A percentile compares a stretch with the other conserved stretches of the same genome.
These are phyloP conservation scores for Hyaena hyaena DNA, from an alignment of 2,113 vertebrate species.

Conservation along the genomic window DNA sequence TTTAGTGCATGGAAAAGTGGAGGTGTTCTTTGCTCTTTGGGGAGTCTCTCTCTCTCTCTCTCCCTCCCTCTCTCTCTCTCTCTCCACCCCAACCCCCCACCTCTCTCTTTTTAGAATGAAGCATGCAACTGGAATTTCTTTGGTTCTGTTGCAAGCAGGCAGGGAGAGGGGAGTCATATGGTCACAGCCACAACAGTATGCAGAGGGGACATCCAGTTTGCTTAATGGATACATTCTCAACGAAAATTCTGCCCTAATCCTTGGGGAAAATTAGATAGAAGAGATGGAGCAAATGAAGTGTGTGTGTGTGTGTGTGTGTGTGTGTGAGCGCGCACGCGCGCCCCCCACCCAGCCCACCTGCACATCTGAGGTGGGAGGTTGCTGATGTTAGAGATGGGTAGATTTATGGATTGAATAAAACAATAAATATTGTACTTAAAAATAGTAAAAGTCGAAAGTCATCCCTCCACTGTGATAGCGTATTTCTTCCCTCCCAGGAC, in stretches of 20 bases:
- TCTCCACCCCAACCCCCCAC: not conserved
- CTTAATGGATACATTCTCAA: not conserved
- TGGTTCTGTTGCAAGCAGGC: not conserved
- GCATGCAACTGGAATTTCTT: not conserved
- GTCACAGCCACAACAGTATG: not conserved
- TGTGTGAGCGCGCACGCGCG: no score
- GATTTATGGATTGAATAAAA: not conserved
- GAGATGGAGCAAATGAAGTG: not conserved
- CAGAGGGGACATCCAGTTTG: not conserved
- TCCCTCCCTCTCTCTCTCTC: not conserved
- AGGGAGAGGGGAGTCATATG: not conserved
- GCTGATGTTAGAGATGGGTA: not conserved
- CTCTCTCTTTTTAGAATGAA: not conserved
- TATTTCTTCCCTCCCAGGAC: not conserved
- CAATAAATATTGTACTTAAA: not conserved
- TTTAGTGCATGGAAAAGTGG: not conserved
- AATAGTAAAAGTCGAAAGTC: not conserved
- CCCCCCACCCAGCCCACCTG: no score
- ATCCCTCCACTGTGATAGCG: not conserved
- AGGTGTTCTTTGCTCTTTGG: not conserved
- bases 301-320: not conserved
- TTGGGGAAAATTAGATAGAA: not conserved
- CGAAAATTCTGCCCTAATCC: not conserved
- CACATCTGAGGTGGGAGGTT: not conserved
- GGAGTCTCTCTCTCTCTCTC: no score